A percentile compares a stretch with the other conserved stretches of the same genome.
Conservation (phyloP, 2,113 vertebrate species). For the Eretmochelys imbricata region DNA sequence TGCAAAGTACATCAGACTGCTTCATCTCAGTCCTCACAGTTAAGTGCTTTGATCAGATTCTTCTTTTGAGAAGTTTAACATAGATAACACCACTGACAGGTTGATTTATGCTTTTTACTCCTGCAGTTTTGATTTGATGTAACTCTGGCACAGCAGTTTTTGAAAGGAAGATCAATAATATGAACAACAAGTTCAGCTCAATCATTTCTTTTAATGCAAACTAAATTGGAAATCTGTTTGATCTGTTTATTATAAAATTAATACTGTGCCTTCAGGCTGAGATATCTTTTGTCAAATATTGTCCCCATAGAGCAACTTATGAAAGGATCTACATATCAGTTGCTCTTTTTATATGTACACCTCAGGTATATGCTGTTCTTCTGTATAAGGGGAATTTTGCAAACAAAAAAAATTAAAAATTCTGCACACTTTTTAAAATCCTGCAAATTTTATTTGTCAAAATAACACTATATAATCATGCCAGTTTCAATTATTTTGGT, state of each 20-base stretch:
- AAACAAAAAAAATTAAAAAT: too few relatives aligned
- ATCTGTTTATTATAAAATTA: constrained; percentile 30
- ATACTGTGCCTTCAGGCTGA: not conserved
- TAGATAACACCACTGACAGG: not conserved
- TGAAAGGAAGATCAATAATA: not conserved
- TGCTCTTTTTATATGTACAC: constrained; percentile 28
- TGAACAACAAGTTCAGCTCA: constrained; percentile 21
- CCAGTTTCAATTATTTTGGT: too few relatives aligned
- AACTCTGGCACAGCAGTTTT: not conserved
- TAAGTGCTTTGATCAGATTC: constrained; percentile 38
- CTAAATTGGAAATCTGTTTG: not conserved
- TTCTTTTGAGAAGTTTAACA: not conserved
- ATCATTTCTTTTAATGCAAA: not conserved
- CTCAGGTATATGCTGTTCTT: not conserved
- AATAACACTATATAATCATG: too few relatives aligned
- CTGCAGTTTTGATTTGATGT: not conserved
- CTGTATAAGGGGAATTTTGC: not conserved
- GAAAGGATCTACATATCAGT: constrained; percentile 1
- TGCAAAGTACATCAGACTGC: not conserved
- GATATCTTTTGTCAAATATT: not conserved
- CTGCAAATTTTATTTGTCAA: too few relatives aligned
- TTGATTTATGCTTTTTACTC: not conserved
- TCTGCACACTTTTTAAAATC: too few relatives aligned
- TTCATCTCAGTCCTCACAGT: constrained; percentile 15
- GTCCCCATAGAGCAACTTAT: not conserved